Percentiles rank a stretch among this genome's conserved stretches.
Conservation (phyloP, 2,797 vertebrate species). For the Xerus rutilus region DNA sequence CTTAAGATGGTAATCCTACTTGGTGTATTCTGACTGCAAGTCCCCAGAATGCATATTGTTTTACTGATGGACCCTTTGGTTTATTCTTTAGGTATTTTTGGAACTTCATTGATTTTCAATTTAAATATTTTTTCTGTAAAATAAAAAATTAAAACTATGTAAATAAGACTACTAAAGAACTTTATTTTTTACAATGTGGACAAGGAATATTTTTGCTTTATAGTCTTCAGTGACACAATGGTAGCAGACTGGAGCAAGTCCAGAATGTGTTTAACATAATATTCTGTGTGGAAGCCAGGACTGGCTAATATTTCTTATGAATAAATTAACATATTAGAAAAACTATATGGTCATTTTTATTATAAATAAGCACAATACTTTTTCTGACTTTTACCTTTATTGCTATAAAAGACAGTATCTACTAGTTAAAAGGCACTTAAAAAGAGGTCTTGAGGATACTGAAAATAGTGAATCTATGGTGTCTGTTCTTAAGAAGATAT, state of each 20-base stretch:
- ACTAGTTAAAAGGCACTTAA: not conserved
- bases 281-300: not conserved
- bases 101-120: not conserved
- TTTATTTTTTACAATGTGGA: not conserved
- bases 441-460: not conserved
- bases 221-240: not conserved
- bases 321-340: not conserved
- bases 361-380: not conserved
- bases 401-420: not conserved
- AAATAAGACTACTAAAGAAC: not conserved
- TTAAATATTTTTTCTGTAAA: not conserved
- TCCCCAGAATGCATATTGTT: not conserved
- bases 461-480: not conserved
- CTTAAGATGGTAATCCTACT: not conserved
- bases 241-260: too few species aligned
- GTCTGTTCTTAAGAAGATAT: not conserved
- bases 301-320: not conserved
- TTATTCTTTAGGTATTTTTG: not conserved
- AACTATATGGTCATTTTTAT: not conserved
- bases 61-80: not conserved
- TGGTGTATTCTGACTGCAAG: not conserved
- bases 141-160: not conserved
- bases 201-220: not conserved
- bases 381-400: not conserved
- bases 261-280: not conserved